Percentiles rank a stretch among this genome's conserved stretches.
phyloP scores from a whole-genome alignment of 2,797 vertebrate species.

The Myripristis jacobus region DNA sequence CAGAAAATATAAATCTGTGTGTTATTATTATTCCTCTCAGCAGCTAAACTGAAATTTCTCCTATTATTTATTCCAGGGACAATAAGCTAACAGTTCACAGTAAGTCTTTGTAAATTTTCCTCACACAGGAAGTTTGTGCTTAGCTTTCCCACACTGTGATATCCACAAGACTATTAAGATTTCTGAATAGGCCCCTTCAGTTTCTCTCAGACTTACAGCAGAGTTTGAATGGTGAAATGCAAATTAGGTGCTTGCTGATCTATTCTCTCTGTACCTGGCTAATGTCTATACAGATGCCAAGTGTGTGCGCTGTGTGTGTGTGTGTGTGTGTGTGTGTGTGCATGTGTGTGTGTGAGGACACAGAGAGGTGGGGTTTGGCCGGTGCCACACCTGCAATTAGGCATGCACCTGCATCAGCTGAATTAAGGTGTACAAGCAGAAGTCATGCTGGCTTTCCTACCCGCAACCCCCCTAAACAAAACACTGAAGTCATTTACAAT shows the following conservation, averaged over 20 bases:
- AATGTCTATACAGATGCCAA: conserved; percentile 88
- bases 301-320: conserved; percentile 47
- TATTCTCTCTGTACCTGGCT: conserved; percentile 93
- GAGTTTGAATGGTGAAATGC: conserved; percentile 92
- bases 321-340: conserved; percentile 8
- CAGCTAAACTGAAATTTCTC: conserved; percentile 22
- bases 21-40: conserved; percentile 24
- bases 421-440: conserved; percentile 85
- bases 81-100: conserved; percentile 62
- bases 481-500: conserved; percentile 92
- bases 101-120: conserved; percentile 64
- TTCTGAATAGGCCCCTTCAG: conserved; percentile 94
- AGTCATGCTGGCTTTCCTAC: conserved; percentile 84
- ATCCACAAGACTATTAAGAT: conserved; percentile 93
- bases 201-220: conserved; percentile 89
- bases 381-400: conserved; percentile 95
- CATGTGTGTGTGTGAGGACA: conserved; percentile 36
- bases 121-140: conserved; percentile 90
- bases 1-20: not conserved
- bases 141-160: conserved; percentile 87
- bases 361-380: conserved; percentile 80
- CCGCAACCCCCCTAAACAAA: conserved; percentile 83
- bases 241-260: conserved; percentile 92
- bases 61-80: conserved; percentile 61
- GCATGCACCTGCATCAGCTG: conserved; percentile 92